Evolutionary conservation across 2,888 invertebrate species (phyloP).

Genomic region (Crocallis elinguaria): DNA sequence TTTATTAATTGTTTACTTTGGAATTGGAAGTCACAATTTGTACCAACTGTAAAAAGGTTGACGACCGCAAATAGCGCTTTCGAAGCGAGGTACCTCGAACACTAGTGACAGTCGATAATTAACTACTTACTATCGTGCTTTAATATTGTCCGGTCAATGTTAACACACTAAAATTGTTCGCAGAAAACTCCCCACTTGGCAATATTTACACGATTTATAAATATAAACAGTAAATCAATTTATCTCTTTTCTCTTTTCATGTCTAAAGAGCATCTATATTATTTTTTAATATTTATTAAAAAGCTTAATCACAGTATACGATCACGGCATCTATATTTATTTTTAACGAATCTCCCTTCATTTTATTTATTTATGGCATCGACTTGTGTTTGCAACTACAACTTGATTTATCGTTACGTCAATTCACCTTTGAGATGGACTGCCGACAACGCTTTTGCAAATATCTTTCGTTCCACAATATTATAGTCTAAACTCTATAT

Average conservation of each 20-base stretch:
- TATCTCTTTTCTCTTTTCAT: not conserved
- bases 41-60: slow-evolving; percentile 45
- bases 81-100: slow-evolving; percentile 45
- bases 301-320: too few relatives aligned
- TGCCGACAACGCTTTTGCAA: too few relatives aligned
- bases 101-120: slow-evolving; percentile 67
- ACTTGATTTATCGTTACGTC: too few relatives aligned
- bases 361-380: too few relatives aligned
- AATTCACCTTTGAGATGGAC: too few relatives aligned
- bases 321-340: too few relatives aligned
- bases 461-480: too few relatives aligned
- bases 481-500: too few relatives aligned
- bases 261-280: too few relatives aligned
- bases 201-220: slow-evolving; percentile 25
- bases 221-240: slow-evolving; percentile 11
- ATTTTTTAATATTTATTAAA: too few relatives aligned
- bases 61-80: slow-evolving; percentile 29
- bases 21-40: not conserved
- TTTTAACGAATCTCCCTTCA: too few relatives aligned
- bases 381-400: too few relatives aligned
- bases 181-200: slow-evolving; percentile 50
- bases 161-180: slow-evolving; percentile 69
- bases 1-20: not conserved
- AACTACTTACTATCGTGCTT: slow-evolving; percentile 70
- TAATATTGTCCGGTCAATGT: slow-evolving; percentile 68